A percentile compares a stretch with the other conserved stretches of the same genome.
phyloP scores from a whole-genome alignment of 2,888 invertebrate genomes.

The Endotricha flammealis region DNA sequence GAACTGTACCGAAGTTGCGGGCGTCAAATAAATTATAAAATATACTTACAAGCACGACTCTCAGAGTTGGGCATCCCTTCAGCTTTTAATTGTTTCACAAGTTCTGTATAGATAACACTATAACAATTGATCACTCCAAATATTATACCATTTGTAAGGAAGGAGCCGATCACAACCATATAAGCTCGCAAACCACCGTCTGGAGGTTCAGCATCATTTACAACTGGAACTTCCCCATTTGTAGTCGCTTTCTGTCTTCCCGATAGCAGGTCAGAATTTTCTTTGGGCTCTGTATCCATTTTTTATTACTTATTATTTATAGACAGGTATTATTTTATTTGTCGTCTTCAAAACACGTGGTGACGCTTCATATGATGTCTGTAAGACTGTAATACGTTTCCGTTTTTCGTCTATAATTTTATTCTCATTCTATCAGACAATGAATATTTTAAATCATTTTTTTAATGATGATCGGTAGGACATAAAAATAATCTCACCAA shows the following conservation, averaged over 20 bases:
- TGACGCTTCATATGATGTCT: background rate
- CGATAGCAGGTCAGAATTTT: conserved; percentile 51
- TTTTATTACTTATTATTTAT: conserved; percentile 18
- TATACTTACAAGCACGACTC: conserved; percentile 88
- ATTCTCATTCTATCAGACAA: too few relatives aligned
- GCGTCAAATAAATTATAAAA: conserved; percentile 10
- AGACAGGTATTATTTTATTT: background rate
- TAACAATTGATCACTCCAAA: conserved; percentile 95
- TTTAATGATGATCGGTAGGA: too few relatives aligned
- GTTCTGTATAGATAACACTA: conserved; percentile 86
- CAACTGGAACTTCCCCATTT: conserved; percentile 31
- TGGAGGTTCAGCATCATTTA: conserved; percentile 61
- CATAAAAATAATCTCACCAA: too few relatives aligned
- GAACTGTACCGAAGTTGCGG: too few relatives aligned
- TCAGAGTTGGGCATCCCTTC: conserved; percentile 84
- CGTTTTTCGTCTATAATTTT: too few relatives aligned
- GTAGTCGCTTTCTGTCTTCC: conserved; percentile 33
- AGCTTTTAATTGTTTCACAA: conserved; percentile 80
- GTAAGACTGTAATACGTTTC: too few relatives aligned
- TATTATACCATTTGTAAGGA: conserved; percentile 92
- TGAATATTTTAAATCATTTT: too few relatives aligned
- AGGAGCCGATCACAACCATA: conserved; percentile 89
- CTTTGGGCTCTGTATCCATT: conserved; percentile 49
- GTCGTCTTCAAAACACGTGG: conserved; percentile 4
- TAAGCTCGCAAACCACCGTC: conserved; percentile 90